phyloP scores from a whole-genome alignment of 2,113 vertebrate species.

The Gopherus evgoodei region DNA sequence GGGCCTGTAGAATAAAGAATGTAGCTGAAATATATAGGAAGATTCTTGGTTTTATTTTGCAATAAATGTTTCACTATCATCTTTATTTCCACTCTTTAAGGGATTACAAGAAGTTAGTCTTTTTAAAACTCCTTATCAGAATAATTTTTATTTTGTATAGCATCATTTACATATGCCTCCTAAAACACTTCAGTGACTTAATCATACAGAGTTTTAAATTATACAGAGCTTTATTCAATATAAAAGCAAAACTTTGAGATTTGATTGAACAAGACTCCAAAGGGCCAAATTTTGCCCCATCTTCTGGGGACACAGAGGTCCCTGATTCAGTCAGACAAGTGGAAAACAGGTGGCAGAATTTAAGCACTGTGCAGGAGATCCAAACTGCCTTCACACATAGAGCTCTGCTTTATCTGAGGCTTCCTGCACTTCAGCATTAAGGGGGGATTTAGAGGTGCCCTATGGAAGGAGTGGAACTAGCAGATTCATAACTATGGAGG shows the following conservation, averaged over 20 bases:
- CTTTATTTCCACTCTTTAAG: slow-evolving; percentile 14
- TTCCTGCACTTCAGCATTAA: not conserved
- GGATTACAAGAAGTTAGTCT: not conserved
- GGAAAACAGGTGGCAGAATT: not conserved
- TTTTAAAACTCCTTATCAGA: not conserved
- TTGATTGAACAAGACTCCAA: not conserved
- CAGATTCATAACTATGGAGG: not conserved
- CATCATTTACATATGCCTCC: not conserved
- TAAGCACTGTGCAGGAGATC: not conserved
- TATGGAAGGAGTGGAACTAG: not conserved
- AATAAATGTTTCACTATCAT: not conserved
- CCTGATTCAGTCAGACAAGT: not conserved
- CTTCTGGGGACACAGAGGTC: not conserved
- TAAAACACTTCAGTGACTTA: not conserved
- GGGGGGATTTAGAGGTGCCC: not conserved
- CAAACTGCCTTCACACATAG: not conserved
- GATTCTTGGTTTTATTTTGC: not conserved
- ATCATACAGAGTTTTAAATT: not conserved
- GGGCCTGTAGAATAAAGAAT: not conserved
- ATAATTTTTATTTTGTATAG: not conserved
- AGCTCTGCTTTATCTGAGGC: not conserved
- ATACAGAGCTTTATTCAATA: not conserved
- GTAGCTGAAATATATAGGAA: not conserved
- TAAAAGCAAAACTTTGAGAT: not conserved
- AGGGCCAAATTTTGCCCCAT: not conserved